Conservation (phyloP, 2,797 vertebrate genomes). For the Nannoperca obscura region DNA sequence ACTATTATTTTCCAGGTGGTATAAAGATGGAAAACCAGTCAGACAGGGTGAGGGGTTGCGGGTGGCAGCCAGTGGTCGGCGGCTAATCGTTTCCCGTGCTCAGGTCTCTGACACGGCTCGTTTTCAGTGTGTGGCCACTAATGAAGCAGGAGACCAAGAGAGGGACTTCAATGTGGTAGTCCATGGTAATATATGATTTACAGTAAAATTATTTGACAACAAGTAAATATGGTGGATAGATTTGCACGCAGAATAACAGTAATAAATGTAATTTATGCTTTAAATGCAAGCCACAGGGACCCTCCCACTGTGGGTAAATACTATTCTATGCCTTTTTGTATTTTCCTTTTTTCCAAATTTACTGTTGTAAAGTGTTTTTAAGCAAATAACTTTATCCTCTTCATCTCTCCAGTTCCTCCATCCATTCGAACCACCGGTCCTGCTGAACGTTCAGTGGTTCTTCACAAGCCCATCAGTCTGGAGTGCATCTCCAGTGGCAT, state of each 20-base stretch:
- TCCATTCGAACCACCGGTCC: constrained; percentile 88
- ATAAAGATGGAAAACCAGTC: constrained; percentile 88
- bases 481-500: constrained; percentile 93
- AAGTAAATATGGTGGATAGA: not conserved
- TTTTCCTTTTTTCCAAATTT: not conserved
- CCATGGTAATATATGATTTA: constrained; percentile 85
- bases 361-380: constrained; percentile 6
- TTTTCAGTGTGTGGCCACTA: constrained; percentile 93
- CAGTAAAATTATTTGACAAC: not conserved
- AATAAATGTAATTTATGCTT: constrained; percentile 43
- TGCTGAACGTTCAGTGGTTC: constrained; percentile 89
- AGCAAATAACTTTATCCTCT: constrained; percentile 6
- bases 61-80: constrained; percentile 86
- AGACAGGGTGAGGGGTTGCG: constrained; percentile 84
- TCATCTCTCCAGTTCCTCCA: constrained; percentile 89
- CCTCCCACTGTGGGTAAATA: constrained; percentile 59
- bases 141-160: constrained; percentile 90
- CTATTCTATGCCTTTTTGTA: not conserved
- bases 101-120: constrained; percentile 90
- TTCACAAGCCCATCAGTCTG: constrained; percentile 86
- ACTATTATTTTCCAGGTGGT: constrained; percentile 83
- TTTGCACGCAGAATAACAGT: not conserved
- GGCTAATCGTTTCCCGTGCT: constrained; percentile 88
- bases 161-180: constrained; percentile 92
- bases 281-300: constrained; percentile 65